A percentile compares a stretch with the other conserved stretches of the same genome.
These are phyloP conservation scores for Protophormia terraenovae DNA, from an alignment of 2,888 invertebrate species.

Conservation along the genomic window DNA sequence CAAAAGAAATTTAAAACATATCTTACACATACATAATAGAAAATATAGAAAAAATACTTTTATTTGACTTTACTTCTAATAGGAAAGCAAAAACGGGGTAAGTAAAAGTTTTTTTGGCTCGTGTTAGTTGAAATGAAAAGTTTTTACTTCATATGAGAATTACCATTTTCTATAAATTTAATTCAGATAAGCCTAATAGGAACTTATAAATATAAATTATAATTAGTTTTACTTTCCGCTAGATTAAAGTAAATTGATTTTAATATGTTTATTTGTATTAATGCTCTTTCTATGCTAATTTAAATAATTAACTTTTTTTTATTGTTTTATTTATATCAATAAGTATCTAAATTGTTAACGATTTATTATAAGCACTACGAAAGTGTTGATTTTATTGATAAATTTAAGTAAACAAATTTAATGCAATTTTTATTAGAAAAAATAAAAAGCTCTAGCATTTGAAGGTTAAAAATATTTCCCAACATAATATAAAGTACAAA, in stretches of 20 bases:
- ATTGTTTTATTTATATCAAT: background rate
- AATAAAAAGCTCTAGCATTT: too few species aligned
- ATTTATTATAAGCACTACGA: conserved; percentile 6
- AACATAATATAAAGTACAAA: too few species aligned
- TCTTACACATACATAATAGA: background rate
- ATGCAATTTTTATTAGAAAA: background rate
- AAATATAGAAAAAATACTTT: background rate
- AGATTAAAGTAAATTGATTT: background rate
- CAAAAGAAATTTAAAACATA: background rate
- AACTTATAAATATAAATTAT: too few species aligned
- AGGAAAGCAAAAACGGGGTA: too few species aligned
- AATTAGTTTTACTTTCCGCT: too few species aligned
- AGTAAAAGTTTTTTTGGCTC: too few species aligned
- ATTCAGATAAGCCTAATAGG: too few species aligned
- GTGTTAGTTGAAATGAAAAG: too few species aligned
- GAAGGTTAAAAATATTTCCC: too few species aligned
- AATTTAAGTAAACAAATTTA: conserved; percentile 9
- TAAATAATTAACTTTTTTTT: conserved; percentile 1
- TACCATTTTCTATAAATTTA: too few species aligned
- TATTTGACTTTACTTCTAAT: too few species aligned
- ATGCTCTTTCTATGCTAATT: background rate
- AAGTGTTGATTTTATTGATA: background rate
- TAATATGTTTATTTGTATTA: background rate
- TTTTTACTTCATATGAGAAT: too few species aligned
- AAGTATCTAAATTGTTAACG: conserved; percentile 5